Evolutionary conservation across 2,888 invertebrate genomes (phyloP), one percentile per base, ranked within the genome.

Genomic region (Serripes groenlandicus): DNA sequence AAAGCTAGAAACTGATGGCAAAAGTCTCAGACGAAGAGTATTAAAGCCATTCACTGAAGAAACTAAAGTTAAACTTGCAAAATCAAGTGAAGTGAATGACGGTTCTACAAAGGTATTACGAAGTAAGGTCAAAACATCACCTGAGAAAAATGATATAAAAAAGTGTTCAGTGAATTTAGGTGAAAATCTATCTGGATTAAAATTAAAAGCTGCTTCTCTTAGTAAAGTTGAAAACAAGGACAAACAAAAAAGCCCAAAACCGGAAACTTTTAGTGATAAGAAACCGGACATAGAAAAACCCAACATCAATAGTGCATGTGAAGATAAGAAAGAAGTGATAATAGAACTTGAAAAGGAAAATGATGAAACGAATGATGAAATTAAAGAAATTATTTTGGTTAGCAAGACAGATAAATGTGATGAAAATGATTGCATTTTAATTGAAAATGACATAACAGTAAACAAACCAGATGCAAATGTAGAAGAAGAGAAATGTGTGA

Each of bases 151-250:
- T 34, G 80, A 72, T 54, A 75, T 84, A 15, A 84, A 80, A 60
- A 84, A 70, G 62, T 84, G 84, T 49, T 84, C 84, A 21, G 84
- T 84, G 5, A 84, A 84, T 75, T 69, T 84, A 34, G 84, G 84
- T 58, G 84, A 80, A 66, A 84, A 84, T 32, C 72, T 77, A 37
- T 71, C 71, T 52, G 80, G 77, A 1, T 35, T 56, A 15, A 78
- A 81, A 75, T 54, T 71, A 4, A 84, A 78, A 70, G 72, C 66
- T 62, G 52, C 42, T 26, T 37, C 62, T 5, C 42, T 42, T 23
- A 76, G 37, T 30, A 70, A 32, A 23, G 23, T 9, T 15, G 64
- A 72, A n/a, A 58, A 37, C 28, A 72, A 66, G 35, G 52, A 64
- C 18, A 72, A 49, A 58, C 37, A 56, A 54, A 30, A 58, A 26